Conservation (phyloP, 2,113 vertebrate species). For the Clarias magur region DNA sequence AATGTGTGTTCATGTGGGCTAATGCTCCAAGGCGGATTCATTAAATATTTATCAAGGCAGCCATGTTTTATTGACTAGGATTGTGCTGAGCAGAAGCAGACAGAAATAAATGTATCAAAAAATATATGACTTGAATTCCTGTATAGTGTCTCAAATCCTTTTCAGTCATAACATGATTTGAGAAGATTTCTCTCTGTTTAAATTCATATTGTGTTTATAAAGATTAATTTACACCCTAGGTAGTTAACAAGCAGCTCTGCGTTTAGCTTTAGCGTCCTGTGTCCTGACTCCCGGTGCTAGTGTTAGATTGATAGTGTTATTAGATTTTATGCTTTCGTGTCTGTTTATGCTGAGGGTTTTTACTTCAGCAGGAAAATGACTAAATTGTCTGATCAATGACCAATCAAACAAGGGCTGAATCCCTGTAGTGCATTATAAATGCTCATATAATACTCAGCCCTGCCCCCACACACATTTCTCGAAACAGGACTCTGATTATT, state of each 20-base stretch:
- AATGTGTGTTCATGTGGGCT: constrained; percentile 75
- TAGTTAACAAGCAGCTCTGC: background rate
- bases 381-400: background rate
- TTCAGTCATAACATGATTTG: background rate
- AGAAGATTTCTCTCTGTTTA: background rate
- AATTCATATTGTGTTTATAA: background rate
- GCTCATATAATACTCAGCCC: background rate
- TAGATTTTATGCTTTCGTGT: background rate
- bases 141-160: background rate
- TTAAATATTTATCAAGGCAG: constrained; percentile 73
- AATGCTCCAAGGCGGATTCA: constrained; percentile 72
- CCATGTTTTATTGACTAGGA: constrained; percentile 75
- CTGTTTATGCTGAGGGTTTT: background rate
- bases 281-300: background rate
- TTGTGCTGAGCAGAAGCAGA: constrained; percentile 52
- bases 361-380: background rate
- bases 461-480: background rate
- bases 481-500: background rate
- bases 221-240: background rate
- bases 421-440: background rate
- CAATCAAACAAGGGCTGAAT: background rate
- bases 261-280: background rate
- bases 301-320: background rate
- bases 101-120: constrained; percentile 57
- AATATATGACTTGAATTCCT: constrained; percentile 23